phyloP scores from a whole-genome alignment of 2,113 vertebrate genomes.

The Rhinolophus sinicus region DNA sequence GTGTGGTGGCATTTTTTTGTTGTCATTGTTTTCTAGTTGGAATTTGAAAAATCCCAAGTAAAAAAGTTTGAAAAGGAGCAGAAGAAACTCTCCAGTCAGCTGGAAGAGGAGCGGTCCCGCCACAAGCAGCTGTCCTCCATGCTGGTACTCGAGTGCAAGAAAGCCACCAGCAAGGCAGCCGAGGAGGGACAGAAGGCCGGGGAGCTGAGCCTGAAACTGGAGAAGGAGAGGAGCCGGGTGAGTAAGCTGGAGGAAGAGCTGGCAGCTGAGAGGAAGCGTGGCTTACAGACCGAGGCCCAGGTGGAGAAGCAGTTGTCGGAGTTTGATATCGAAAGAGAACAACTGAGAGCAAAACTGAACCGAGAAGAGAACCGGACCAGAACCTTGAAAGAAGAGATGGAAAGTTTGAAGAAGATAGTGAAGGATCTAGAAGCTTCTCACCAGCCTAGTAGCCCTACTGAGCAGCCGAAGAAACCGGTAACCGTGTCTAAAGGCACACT shows the following conservation, averaged over 20 bases:
- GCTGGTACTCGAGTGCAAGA: slow-evolving; percentile 96
- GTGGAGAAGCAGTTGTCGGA: slow-evolving; percentile 93
- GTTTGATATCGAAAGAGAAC: slow-evolving; percentile 93
- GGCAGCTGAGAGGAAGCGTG: slow-evolving; percentile 87
- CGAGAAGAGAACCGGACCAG: slow-evolving; percentile 92
- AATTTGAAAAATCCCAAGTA: slow-evolving; percentile 96
- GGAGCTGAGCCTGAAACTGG: slow-evolving; percentile 90
- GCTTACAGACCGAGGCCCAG: slow-evolving; percentile 90
- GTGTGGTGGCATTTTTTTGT: slow-evolving; percentile 3
- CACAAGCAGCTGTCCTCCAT: slow-evolving; percentile 95
- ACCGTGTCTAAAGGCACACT: slow-evolving; percentile 70
- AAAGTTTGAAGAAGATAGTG: slow-evolving; percentile 87
- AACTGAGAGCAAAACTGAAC: slow-evolving; percentile 90
- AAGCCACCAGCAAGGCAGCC: slow-evolving; percentile 91
- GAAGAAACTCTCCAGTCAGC: slow-evolving; percentile 90
- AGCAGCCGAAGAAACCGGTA: slow-evolving; percentile 58
- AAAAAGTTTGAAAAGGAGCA: slow-evolving; percentile 95
- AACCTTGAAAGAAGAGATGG: slow-evolving; percentile 92
- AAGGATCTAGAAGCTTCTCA: slow-evolving; percentile 83
- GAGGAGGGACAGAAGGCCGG: slow-evolving; percentile 93
- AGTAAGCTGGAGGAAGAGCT: slow-evolving; percentile 89
- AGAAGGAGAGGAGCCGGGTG: slow-evolving; percentile 89
- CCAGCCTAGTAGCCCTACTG: slow-evolving; percentile 35
- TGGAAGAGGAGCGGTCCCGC: slow-evolving; percentile 94
- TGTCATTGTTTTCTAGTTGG: slow-evolving; percentile 86